These are phyloP conservation scores for Drosophila anceps DNA, from an alignment of 2,888 invertebrate species.

Conservation along the genomic window DNA sequence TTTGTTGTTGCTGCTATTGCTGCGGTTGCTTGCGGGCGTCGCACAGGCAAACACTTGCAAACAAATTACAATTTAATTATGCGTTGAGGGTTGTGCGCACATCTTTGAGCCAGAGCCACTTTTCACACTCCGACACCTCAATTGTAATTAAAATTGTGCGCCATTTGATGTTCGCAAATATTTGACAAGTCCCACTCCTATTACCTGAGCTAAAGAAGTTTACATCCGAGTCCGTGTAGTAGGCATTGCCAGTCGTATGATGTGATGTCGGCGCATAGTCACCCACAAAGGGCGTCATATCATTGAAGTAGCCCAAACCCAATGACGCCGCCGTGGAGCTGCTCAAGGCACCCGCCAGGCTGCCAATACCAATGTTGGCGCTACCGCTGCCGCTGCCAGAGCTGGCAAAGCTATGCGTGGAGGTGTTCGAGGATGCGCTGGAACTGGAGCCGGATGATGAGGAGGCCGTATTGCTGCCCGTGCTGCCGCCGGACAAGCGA, in stretches of 20 bases:
- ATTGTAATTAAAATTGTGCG: slow-evolving; percentile 72
- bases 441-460: slow-evolving; percentile 74
- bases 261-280: slow-evolving; percentile 77
- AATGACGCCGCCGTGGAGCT: slow-evolving; percentile 80
- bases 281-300: slow-evolving; percentile 82
- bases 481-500: slow-evolving; percentile 83
- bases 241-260: slow-evolving; percentile 68
- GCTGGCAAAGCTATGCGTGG: slow-evolving; percentile 65
- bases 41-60: slow-evolving; percentile 70
- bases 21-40: slow-evolving; percentile 52
- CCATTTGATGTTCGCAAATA: slow-evolving; percentile 77
- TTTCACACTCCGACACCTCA: slow-evolving; percentile 68
- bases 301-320: slow-evolving; percentile 82
- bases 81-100: slow-evolving; percentile 58
- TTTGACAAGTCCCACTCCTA: slow-evolving; percentile 62
- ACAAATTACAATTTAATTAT: slow-evolving; percentile 83
- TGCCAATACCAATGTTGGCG: slow-evolving; percentile 18
- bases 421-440: slow-evolving; percentile 69
- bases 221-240: slow-evolving; percentile 85
- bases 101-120: slow-evolving; percentile 61
- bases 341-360: slow-evolving; percentile 69
- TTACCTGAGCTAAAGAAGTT: slow-evolving; percentile 85
- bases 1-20: slow-evolving; percentile 39
- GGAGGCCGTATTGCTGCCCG: slow-evolving; percentile 75
- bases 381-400: slow-evolving; percentile 24